Evolutionary conservation across 2,888 invertebrate genomes (phyloP).

Genomic region (Dicyrtoma fusca): DNA sequence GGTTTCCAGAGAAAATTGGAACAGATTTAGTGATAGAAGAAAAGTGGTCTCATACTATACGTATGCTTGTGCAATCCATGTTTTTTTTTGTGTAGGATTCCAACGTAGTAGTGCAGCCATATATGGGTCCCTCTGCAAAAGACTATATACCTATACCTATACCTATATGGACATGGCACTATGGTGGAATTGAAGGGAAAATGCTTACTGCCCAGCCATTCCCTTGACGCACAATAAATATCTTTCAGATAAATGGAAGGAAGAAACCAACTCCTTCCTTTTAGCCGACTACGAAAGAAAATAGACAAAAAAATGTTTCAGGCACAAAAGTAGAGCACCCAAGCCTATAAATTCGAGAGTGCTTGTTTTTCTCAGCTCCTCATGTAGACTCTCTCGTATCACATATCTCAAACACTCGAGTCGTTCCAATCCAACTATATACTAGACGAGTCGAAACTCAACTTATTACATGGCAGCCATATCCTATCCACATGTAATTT

Average conservation of each 20-base stretch:
- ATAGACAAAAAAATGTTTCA: constrained; percentile 34
- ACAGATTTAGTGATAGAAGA: neutral
- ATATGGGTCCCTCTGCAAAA: no score
- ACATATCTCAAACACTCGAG: constrained; percentile 6
- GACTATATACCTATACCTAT: neutral
- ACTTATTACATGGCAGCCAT: neutral
- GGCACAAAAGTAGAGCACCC: constrained; percentile 45
- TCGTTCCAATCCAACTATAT: neutral
- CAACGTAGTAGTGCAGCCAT: no score
- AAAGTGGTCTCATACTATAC: no score
- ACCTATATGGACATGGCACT: neutral
- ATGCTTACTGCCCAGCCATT: constrained; percentile 8
- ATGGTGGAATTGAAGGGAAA: neutral
- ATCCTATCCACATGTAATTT: no score
- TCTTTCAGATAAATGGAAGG: constrained; percentile 36
- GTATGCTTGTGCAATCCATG: no score
- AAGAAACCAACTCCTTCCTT: constrained; percentile 37
- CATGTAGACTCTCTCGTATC: constrained; percentile 16
- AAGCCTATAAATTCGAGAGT: constrained; percentile 41
- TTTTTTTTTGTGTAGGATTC: no score
- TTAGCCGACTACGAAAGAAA: constrained; percentile 16
- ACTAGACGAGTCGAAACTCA: constrained; percentile 3
- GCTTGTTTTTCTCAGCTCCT: constrained; percentile 34
- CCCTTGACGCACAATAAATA: constrained; percentile 35
- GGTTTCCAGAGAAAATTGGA: constrained; percentile 24